Conservation (phyloP, 2,113 vertebrate species). For the Ranitomeya variabilis region DNA sequence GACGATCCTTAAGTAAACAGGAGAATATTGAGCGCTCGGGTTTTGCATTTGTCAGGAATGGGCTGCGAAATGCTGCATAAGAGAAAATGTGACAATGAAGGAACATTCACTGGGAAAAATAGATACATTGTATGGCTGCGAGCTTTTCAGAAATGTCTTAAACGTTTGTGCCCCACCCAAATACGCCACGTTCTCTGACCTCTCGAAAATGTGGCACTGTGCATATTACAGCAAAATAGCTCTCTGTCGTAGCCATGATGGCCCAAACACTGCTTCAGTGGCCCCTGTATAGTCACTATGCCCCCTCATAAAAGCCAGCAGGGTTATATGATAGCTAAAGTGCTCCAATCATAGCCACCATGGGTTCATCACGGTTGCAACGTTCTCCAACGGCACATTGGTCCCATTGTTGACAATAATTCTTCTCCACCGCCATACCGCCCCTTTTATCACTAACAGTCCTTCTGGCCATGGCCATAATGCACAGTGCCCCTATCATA, state of each 20-base stretch:
- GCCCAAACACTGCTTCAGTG: background rate
- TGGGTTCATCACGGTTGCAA: background rate
- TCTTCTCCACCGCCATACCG: background rate
- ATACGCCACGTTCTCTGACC: background rate
- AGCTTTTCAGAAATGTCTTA: background rate
- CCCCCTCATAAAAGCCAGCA: no score
- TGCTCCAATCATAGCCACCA: background rate
- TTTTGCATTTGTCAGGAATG: background rate
- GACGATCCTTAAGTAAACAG: constrained; percentile 14
- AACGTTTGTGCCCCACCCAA: background rate
- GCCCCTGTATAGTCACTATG: background rate
- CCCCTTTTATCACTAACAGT: background rate
- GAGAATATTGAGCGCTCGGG: background rate
- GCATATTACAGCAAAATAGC: background rate
- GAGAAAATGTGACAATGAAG: background rate
- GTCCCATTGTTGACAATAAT: background rate
- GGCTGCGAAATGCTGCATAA: background rate
- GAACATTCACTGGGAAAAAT: background rate
- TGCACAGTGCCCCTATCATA: background rate
- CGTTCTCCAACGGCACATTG: background rate
- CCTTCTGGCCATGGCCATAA: background rate
- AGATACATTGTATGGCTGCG: background rate
- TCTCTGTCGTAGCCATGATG: background rate
- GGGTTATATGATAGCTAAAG: background rate
- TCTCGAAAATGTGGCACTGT: no score